phyloP scores from a whole-genome alignment of 1,140 invertebrate species.

The Calycopis cecrops region DNA sequence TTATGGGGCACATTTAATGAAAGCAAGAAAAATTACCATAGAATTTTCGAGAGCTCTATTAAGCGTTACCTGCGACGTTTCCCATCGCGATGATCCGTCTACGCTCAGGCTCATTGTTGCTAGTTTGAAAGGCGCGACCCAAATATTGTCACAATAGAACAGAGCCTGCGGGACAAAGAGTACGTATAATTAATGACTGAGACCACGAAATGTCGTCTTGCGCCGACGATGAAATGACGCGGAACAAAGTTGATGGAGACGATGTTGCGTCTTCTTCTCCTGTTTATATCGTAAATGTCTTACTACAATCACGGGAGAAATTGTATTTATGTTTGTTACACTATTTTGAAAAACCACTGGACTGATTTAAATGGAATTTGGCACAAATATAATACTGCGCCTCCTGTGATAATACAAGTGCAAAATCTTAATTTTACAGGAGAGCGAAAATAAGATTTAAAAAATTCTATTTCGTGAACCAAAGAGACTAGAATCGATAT shows the following conservation, averaged over 20 bases:
- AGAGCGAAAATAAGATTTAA: too few species aligned
- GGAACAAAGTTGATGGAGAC: slow-evolving; percentile 25
- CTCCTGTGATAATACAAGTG: too few species aligned
- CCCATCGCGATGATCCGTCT: slow-evolving; percentile 58
- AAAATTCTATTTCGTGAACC: too few species aligned
- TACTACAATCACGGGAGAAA: too few species aligned
- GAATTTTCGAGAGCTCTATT: slow-evolving; percentile 24
- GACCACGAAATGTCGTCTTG: slow-evolving; percentile 64
- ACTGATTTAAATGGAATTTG: too few species aligned
- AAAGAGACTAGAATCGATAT: too few species aligned
- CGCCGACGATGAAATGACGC: slow-evolving; percentile 33
- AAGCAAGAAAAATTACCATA: slow-evolving; percentile 27
- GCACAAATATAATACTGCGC: too few species aligned
- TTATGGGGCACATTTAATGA: too few species aligned
- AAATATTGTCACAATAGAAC: slow-evolving; percentile 68
- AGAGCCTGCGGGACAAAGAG: slow-evolving; percentile 59
- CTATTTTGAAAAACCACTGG: too few species aligned
- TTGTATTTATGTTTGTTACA: too few species aligned
- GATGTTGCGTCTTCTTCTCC: slow-evolving; percentile 4
- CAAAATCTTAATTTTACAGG: too few species aligned
- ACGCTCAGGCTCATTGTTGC: slow-evolving; percentile 50
- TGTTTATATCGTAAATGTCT: too few species aligned
- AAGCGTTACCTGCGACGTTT: slow-evolving; percentile 42
- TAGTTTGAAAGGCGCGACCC: slow-evolving; percentile 58
- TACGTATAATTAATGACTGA: slow-evolving; percentile 67